phyloP scores from a whole-genome alignment of 2,113 vertebrate species.

The Pheucticus melanocephalus region DNA sequence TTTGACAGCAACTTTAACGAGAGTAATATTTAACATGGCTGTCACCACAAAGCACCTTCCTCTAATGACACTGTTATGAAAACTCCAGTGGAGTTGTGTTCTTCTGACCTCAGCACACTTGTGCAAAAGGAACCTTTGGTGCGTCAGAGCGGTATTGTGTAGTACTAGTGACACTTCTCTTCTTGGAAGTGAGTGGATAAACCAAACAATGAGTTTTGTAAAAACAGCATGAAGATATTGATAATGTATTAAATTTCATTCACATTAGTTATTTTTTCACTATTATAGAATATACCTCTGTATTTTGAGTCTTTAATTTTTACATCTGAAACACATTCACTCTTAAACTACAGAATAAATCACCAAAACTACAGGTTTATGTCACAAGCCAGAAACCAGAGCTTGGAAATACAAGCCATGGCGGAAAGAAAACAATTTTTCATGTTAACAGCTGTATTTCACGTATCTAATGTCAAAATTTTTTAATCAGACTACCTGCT shows the following conservation, averaged over 20 bases:
- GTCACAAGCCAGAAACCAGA: neutral
- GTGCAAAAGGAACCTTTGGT: neutral
- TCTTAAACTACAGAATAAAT: neutral
- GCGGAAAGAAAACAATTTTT: neutral
- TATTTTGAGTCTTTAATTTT: neutral
- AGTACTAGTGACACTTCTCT: neutral
- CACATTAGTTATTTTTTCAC: neutral
- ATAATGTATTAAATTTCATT: neutral
- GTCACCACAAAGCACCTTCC: neutral
- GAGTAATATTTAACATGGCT: neutral
- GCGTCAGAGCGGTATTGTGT: neutral
- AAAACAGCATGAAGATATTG: neutral
- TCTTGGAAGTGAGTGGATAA: neutral
- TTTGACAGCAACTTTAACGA: neutral
- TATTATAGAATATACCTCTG: neutral
- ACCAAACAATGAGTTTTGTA: neutral
- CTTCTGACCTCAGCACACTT: neutral
- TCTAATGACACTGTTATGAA: neutral
- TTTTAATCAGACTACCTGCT: neutral
- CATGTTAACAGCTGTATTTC: neutral
- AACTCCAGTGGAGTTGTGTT: accelerated
- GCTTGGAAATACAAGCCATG: neutral
- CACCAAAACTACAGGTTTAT: neutral
- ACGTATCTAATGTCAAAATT: neutral
- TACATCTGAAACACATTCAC: neutral